Percentiles rank a stretch among this genome's conserved stretches.
phyloP scores from a whole-genome alignment of 2,888 invertebrate genomes.

The Rotaria macrura region DNA sequence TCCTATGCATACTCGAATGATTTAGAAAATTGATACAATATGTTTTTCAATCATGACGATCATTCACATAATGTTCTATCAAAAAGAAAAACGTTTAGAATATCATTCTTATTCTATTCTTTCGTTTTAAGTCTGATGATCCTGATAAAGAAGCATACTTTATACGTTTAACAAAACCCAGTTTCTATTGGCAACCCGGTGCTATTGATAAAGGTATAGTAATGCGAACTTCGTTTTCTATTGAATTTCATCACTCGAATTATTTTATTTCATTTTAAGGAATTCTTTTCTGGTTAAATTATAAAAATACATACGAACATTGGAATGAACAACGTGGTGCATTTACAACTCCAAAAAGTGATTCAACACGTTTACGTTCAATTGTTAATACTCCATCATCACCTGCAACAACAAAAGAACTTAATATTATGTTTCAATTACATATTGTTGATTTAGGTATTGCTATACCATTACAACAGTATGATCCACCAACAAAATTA shows the following conservation, averaged over 20 bases:
- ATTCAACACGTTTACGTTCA: neutral
- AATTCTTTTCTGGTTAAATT: slow-evolving; percentile 94
- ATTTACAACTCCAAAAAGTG: neutral
- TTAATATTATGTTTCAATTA: slow-evolving; percentile 25
- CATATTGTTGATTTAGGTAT: slow-evolving; percentile 23
- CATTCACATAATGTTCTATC: too few relatives aligned
- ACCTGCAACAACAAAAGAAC: neutral
- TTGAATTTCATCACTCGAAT: neutral
- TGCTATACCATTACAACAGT: neutral
- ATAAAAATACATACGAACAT: slow-evolving; percentile 93
- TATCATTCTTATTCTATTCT: too few relatives aligned
- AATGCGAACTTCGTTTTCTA: neutral
- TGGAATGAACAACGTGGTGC: slow-evolving; percentile 74
- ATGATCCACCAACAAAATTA: neutral
- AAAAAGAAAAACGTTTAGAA: too few relatives aligned
- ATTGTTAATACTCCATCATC: slow-evolving; percentile 18
- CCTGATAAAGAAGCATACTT: neutral
- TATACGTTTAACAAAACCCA: slow-evolving; percentile 77
- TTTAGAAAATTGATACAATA: too few relatives aligned
- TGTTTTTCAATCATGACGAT: too few relatives aligned
- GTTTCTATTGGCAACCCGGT: slow-evolving; percentile 87
- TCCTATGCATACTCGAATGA: too few relatives aligned
- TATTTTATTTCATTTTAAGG: slow-evolving; percentile 39
- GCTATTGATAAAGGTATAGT: slow-evolving; percentile 76
- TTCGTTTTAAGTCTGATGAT: neutral